Percentiles rank a stretch among this genome's conserved stretches.
These are phyloP conservation scores for Equus quagga DNA, from an alignment of 2,113 vertebrate genomes.

Conservation along the genomic window DNA sequence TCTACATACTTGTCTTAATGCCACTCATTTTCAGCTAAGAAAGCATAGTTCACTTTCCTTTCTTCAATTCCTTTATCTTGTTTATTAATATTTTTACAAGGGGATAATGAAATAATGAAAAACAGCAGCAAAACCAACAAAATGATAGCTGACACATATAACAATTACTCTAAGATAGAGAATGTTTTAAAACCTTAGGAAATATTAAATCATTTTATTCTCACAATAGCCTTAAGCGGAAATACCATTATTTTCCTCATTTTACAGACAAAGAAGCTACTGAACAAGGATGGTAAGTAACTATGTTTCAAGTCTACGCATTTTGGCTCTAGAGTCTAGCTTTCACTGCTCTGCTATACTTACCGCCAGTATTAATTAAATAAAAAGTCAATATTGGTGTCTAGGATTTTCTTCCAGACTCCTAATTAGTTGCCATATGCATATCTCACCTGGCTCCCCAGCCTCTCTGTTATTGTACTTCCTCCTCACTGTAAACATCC, in stretches of 20 bases:
- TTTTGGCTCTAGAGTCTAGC: background rate
- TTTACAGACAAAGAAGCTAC: background rate
- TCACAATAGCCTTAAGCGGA: background rate
- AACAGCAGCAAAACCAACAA: background rate
- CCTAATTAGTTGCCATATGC: background rate
- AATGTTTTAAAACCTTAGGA: background rate
- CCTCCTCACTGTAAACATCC: background rate
- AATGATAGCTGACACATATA: background rate
- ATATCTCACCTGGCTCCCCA: background rate
- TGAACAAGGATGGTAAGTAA: background rate
- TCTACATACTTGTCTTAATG: background rate
- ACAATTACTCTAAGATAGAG: background rate
- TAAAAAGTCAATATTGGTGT: background rate
- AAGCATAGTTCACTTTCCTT: background rate
- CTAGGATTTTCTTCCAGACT: background rate
- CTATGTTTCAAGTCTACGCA: background rate
- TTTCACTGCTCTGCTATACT: background rate
- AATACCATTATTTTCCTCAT: background rate
- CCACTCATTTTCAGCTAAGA: background rate
- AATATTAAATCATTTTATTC: background rate
- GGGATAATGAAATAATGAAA: background rate
- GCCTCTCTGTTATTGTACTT: background rate
- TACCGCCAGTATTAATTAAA: background rate
- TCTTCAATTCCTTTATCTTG: background rate
- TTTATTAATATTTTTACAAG: background rate